Percentiles rank a stretch among this genome's conserved stretches.
phyloP scores from a whole-genome alignment of 1,140 invertebrate genomes.

The Drosophila sulfurigaster region DNA sequence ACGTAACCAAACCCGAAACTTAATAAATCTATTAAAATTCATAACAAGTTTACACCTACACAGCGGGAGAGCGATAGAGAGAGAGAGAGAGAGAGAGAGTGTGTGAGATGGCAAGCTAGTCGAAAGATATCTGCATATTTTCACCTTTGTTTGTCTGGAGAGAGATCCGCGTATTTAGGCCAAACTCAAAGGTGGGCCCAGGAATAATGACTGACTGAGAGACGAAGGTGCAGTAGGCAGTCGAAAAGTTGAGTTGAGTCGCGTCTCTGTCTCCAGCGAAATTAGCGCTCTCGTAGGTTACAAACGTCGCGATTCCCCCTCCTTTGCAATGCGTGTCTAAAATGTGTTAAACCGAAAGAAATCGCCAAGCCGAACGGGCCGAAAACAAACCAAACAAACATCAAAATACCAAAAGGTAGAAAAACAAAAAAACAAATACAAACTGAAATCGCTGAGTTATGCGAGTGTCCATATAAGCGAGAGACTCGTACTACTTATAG shows the following conservation, averaged over 20 bases:
- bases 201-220: not conserved
- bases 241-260: not conserved
- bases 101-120: no score
- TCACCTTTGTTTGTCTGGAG: slow-evolving; percentile 53
- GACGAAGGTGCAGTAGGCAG: not conserved
- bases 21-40: slow-evolving; percentile 54
- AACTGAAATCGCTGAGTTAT: slow-evolving; percentile 36
- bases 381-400: slow-evolving; percentile 44
- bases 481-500: slow-evolving; percentile 45
- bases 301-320: not conserved
- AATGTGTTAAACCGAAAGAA: slow-evolving; percentile 70
- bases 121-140: slow-evolving; percentile 58
- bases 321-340: slow-evolving; percentile 33
- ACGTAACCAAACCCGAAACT: slow-evolving; percentile 17
- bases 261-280: slow-evolving; percentile 12
- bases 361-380: slow-evolving; percentile 51
- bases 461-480: slow-evolving; percentile 36
- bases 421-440: slow-evolving; percentile 26
- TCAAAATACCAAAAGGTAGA: slow-evolving; percentile 1
- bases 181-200: slow-evolving; percentile 23
- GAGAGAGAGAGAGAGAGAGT: no score
- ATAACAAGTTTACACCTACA: slow-evolving; percentile 45
- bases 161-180: slow-evolving; percentile 58
- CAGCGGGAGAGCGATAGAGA: slow-evolving; percentile 3
- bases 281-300: slow-evolving; percentile 51